These are phyloP conservation scores for Chrysolina oricalcia DNA, from an alignment of 2,888 invertebrate species.

Conservation along the genomic window DNA sequence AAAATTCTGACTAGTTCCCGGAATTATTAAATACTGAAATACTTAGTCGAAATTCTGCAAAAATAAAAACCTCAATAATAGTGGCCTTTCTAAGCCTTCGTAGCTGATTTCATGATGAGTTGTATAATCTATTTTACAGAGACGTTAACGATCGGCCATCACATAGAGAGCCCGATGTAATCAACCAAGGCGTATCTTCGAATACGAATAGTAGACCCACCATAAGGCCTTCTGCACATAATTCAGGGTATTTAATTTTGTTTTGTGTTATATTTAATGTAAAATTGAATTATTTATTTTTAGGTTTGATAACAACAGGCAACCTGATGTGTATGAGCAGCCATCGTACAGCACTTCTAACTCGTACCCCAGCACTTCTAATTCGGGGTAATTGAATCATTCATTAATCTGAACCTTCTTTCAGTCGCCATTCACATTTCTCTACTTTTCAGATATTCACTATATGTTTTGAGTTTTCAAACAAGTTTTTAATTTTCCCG, in stretches of 20 bases:
- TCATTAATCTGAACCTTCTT: neutral
- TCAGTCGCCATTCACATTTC: neutral
- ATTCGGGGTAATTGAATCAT: neutral
- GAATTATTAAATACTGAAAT: no score
- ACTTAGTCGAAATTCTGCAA: no score
- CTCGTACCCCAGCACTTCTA: neutral
- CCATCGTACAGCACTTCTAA: neutral
- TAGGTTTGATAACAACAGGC: neutral
- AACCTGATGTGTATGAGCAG: neutral
- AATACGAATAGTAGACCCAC: neutral
- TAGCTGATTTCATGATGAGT: no score
- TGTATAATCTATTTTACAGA: constrained; percentile 18
- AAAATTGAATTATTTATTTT: neutral
- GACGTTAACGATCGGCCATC: constrained; percentile 9
- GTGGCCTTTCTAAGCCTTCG: no score
- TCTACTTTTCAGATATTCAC: no score
- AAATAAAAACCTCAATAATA: no score
- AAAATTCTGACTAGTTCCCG: no score
- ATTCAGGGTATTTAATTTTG: constrained; percentile 1
- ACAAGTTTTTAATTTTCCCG: no score
- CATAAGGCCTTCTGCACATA: neutral
- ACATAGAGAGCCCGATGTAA: neutral
- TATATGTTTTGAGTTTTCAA: no score
- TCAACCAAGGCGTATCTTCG: neutral
- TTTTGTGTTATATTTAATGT: neutral